Base-by-base conservation (phyloP, 2,113 vertebrate species). In the Taurulus bubalis region DNA sequence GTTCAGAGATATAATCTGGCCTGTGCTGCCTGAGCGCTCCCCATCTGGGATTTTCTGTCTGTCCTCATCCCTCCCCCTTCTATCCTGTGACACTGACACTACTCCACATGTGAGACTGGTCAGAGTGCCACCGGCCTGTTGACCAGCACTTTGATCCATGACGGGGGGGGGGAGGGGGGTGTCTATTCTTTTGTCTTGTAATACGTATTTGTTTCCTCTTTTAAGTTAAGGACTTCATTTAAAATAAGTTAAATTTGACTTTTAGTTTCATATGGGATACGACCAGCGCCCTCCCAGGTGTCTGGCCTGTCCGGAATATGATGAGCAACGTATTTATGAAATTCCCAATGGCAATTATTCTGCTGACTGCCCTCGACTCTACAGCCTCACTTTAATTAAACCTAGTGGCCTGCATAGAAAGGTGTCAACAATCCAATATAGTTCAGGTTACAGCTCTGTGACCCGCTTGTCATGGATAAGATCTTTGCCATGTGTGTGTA, bases 1-100 rank as follows among this genome's bases (percentile, higher is more conserved):
- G 90, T 93, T 92, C 82, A 64, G 83, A 88, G 85, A 86, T 85
- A 79, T 94, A 94, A 95, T 94, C 94, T 84, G 51, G 82, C 82
- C 76, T 85, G 80, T 83, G 84, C 83, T 60, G 83, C 70, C 66
- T 79, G 79, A 88, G 40, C 45, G 65, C 77, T 77, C 79, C 65
- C 85, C 86, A 91, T 91, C 87, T 92, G 87, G 90, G 89, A 89
- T 90, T 87, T 91, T 87, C 83, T 77, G 72, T 34, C 55, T 65
- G 53, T 63, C 51, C 87, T 79, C 49, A 3, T 71, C 49, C 71
- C 30, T 58, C 36, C 8, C 55, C 75, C 53, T 47, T 51, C 56
- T 45, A 38, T 38, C 24, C 81, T 53, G 69, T 26, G 72, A 56
- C 20, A 51, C 75, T 53, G 16, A 87, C 67, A 36, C 47, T 38